A percentile compares a stretch with the other conserved stretches of the same genome.
Conservation (phyloP, 2,888 invertebrate genomes). For the Dexiosoma caninum region DNA sequence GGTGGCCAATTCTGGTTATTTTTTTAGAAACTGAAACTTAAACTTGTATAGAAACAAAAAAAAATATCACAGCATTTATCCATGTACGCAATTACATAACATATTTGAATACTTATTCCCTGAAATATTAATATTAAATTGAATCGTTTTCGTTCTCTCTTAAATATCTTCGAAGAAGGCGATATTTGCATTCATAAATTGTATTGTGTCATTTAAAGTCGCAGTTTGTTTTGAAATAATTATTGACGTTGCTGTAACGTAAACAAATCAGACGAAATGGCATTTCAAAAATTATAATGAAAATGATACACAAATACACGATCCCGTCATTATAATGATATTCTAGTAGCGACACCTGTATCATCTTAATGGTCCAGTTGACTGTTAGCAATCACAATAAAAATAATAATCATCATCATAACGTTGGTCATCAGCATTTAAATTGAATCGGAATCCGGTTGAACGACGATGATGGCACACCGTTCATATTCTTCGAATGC, state of each 20-base stretch:
- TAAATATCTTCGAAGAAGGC: neutral
- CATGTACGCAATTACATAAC: too few species aligned
- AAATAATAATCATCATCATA: slow-evolving; percentile 48
- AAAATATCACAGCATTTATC: too few species aligned
- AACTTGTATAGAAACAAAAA: too few species aligned
- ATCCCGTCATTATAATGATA: slow-evolving; percentile 26
- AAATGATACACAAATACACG: slow-evolving; percentile 1
- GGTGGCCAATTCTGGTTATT: too few species aligned
- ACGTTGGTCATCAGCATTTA: slow-evolving; percentile 24
- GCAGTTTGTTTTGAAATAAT: slow-evolving; percentile 53
- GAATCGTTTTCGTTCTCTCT: neutral
- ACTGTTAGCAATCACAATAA: slow-evolving; percentile 53
- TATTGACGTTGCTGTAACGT: slow-evolving; percentile 41
- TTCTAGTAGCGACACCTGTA: slow-evolving; percentile 61
- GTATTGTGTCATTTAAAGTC: slow-evolving; percentile 38
- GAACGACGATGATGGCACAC: neutral
- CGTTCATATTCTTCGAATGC: neutral
- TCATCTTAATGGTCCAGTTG: slow-evolving; percentile 52
- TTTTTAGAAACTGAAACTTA: too few species aligned
- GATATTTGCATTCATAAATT: slow-evolving; percentile 57
- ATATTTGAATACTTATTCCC: neutral
- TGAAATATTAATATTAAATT: too few species aligned
- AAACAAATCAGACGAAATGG: slow-evolving; percentile 33
- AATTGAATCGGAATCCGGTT: neutral
- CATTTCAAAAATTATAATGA: slow-evolving; percentile 9